Conservation (phyloP, 2,113 vertebrate species). For the Garra rufa region DNA sequence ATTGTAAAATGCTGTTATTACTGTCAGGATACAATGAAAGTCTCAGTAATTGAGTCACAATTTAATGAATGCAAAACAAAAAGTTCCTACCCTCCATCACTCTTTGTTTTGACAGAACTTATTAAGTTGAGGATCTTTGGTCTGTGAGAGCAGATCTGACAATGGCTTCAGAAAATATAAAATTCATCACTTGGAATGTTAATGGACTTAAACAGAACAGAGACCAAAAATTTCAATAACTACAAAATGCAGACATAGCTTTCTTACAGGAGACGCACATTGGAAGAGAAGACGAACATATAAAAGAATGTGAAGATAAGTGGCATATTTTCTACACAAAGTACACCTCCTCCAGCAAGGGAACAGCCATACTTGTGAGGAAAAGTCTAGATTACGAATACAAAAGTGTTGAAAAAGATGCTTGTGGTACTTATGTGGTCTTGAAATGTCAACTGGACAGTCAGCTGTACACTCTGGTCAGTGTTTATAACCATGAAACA, state of each 20-base stretch:
- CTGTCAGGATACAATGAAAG: neutral
- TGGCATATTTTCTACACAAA: conserved; percentile 23
- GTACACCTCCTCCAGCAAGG: neutral
- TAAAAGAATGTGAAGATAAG: neutral
- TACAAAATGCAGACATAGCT: neutral
- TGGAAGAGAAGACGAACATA: neutral
- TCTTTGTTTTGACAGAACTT: conserved; percentile 27
- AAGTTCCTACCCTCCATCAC: neutral
- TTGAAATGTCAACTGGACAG: conserved; percentile 18
- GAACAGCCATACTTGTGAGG: conserved; percentile 25
- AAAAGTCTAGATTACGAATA: conserved; percentile 2
- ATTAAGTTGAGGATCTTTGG: neutral
- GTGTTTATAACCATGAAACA: conserved; percentile 33
- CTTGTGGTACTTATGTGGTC: conserved; percentile 19
- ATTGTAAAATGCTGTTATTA: too few relatives aligned
- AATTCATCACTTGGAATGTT: conserved; percentile 24
- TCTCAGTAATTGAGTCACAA: too few relatives aligned
- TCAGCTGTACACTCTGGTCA: conserved; percentile 28
- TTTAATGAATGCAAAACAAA: neutral
- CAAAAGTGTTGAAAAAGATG: conserved; percentile 15
- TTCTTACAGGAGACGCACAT: conserved; percentile 35
- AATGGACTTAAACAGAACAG: conserved; percentile 16
- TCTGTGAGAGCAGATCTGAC: neutral
- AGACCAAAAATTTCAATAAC: conserved; percentile 8
- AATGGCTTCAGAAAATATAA: neutral